These are phyloP conservation scores for Morelia viridis DNA, from an alignment of 2,797 vertebrate species.

Conservation along the genomic window DNA sequence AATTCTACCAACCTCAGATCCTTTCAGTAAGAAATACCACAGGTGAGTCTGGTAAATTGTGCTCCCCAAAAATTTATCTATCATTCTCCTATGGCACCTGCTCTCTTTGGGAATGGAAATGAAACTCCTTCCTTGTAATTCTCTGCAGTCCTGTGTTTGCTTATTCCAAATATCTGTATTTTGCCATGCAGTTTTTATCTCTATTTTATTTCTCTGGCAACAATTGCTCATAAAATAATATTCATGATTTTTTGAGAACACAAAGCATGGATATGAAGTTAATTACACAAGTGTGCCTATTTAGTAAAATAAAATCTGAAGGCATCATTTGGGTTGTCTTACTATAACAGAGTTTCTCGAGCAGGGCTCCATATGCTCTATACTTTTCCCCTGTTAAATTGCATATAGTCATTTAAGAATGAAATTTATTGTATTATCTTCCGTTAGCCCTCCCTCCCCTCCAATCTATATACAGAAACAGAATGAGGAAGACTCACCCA, in stretches of 20 bases:
- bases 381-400: neutral
- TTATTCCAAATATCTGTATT: neutral
- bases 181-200: neutral
- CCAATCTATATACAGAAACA: neutral
- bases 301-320: neutral
- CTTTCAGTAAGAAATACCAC: neutral
- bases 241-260: neutral
- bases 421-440: neutral
- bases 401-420: neutral
- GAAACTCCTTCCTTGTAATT: neutral
- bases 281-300: neutral
- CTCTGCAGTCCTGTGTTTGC: neutral
- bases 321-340: neutral
- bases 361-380: neutral
- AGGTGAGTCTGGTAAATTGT: neutral
- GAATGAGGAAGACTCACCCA: conserved; percentile 78
- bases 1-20: neutral
- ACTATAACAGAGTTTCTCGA: neutral
- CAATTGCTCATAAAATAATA: neutral
- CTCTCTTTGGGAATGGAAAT: neutral
- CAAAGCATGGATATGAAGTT: neutral
- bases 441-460: neutral
- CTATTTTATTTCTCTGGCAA: neutral
- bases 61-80: no score
- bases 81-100: neutral